Base-by-base conservation (phyloP, 2,888 invertebrate genomes). In the Argyresthia albistria region DNA sequence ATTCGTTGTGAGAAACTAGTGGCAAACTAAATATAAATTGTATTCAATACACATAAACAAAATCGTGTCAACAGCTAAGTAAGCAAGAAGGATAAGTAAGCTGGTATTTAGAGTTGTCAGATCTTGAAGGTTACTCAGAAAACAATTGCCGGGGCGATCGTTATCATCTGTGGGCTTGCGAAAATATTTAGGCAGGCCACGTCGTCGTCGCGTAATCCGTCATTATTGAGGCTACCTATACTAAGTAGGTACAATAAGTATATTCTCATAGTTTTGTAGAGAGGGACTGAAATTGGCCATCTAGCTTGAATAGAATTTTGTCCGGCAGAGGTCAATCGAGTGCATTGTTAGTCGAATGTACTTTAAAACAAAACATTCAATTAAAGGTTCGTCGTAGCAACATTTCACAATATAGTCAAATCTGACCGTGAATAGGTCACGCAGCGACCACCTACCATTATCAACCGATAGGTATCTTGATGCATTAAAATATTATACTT, bases 101-200 rank as follows among this genome's bases (percentile, higher is more conserved):
- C n/a, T n/a, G n/a, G n/a, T n/a, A 25, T 25, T 25, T 25, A 25
- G 25, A 2, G 25, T 25, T 25, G 3, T 25, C 25, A 25, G 25
- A 25, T 25, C 25, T 25, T 25, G 25, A 25, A 25, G 25, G 25
- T 25, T 25, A 25, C 15, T 45, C 56, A 62, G 64, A 64, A 60
- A 69, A 70, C 66, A 63, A 67, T 70, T 61, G 57, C 56, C 46
- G 50, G 57, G 25, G 15, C 50, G 67, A 72, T 73, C 55, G 39
- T 60, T 67, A 74, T 73, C 45, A 15, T 53, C 50, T 52, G 39
- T 14, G 54, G 54, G 59, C 61, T 71, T 70, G 60, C 66, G 59
- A 66, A 66, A 67, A 57, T 57, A 35, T 48, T 48, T 35, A 49
- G 10, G 43, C 35, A 12, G 42, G 43, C 43, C 15, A 35, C 10